Conservation (phyloP, 1,140 invertebrate species). For the Drosophila ananassae region DNA sequence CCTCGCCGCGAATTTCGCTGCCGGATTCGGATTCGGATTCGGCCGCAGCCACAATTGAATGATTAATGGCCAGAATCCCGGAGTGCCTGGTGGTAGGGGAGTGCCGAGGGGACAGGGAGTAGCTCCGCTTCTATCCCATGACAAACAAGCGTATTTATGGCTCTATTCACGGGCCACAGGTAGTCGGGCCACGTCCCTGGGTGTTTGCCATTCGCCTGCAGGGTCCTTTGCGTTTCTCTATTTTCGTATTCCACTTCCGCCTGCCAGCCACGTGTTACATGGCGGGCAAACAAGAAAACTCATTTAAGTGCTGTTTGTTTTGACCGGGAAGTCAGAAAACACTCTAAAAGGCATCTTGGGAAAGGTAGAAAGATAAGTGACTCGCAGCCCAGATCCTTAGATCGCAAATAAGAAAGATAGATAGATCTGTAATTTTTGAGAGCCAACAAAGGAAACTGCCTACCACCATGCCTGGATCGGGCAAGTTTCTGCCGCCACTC, state of each 20-base stretch:
- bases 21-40: constrained; percentile 41
- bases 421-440: no score
- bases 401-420: not conserved
- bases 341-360: constrained; percentile 1
- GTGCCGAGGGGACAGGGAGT: not conserved
- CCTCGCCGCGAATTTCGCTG: constrained; percentile 42
- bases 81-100: not conserved
- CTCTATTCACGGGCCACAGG: constrained; percentile 52
- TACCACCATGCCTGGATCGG: no score
- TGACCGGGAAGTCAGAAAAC: constrained; percentile 33
- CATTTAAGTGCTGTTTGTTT: constrained; percentile 69
- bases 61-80: constrained; percentile 58
- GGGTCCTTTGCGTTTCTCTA: constrained; percentile 40
- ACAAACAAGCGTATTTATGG: constrained; percentile 62
- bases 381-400: not conserved
- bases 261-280: constrained; percentile 65
- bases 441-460: no score
- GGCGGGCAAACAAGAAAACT: constrained; percentile 56
- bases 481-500: no score
- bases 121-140: constrained; percentile 28
- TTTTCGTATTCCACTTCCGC: constrained; percentile 57
- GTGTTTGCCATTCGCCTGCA: constrained; percentile 41
- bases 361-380: constrained; percentile 34
- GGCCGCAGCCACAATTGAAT: constrained; percentile 51
- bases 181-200: constrained; percentile 20